phyloP scores from a whole-genome alignment of 92 coral and sea anemone genomes.

The Zoanthus solanderi region DNA sequence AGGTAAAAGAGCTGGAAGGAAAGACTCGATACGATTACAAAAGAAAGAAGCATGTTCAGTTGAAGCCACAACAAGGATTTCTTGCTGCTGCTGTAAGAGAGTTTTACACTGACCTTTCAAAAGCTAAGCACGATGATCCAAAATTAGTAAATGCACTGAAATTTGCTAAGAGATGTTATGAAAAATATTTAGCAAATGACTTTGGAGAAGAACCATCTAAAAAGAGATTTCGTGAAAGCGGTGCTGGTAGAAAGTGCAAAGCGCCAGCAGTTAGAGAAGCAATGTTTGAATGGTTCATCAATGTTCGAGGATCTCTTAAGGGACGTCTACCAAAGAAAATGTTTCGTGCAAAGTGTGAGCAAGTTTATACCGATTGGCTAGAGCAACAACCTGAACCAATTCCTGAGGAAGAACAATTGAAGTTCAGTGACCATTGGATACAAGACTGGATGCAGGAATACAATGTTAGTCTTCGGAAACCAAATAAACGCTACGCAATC shows the following conservation, averaged over 20 bases:
- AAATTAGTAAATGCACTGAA: not conserved
- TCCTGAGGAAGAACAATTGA: slow-evolving; percentile 8
- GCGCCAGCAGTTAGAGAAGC: slow-evolving; percentile 22
- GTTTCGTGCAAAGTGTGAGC: not conserved
- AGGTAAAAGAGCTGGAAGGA: slow-evolving; percentile 3
- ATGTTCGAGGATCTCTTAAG: slow-evolving; percentile 9
- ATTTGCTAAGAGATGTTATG: slow-evolving; percentile 13
- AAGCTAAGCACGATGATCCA: not conserved
- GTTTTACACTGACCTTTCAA: slow-evolving; percentile 6
- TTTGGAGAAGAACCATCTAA: not conserved
- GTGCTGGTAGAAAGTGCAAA: not conserved
- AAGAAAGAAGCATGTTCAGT: not conserved
- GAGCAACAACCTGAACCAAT: not conserved
- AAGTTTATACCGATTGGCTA: not conserved
- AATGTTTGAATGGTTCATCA: slow-evolving; percentile 21
- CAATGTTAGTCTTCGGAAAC: not conserved
- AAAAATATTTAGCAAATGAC: not conserved
- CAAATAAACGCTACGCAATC: slow-evolving; percentile 7
- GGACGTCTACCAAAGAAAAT: slow-evolving; percentile 14
- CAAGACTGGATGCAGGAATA: slow-evolving; percentile 10
- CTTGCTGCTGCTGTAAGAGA: slow-evolving; percentile 12
- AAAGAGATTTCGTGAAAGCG: slow-evolving; percentile 9
- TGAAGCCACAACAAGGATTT: not conserved
- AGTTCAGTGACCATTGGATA: slow-evolving; percentile 5
- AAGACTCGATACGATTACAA: not conserved